These are phyloP conservation scores for Sebastes oblongus DNA, from an alignment of 2,797 vertebrate species.

Conservation along the genomic window DNA sequence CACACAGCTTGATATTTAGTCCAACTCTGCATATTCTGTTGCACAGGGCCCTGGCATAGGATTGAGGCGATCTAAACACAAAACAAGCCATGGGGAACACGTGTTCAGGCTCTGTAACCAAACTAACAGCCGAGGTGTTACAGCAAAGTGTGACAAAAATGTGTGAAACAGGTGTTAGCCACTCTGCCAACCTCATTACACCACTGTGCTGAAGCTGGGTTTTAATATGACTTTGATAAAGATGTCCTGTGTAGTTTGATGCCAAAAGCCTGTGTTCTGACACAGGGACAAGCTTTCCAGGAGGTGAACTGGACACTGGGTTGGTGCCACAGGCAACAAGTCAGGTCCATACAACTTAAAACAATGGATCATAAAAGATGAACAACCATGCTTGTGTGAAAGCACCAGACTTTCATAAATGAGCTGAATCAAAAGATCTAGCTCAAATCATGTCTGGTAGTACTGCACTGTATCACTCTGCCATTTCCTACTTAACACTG, in stretches of 20 bases:
- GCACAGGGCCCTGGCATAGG: background rate
- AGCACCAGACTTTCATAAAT: slow-evolving; percentile 8
- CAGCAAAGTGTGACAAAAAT: slow-evolving; percentile 10
- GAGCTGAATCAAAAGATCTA: background rate
- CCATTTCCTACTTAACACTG: slow-evolving; percentile 16
- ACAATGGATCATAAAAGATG: background rate
- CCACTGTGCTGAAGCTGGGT: background rate
- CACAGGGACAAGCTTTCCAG: background rate
- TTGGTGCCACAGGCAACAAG: background rate
- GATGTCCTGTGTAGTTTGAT: background rate
- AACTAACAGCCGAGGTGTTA: background rate
- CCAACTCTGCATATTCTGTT: background rate
- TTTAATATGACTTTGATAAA: slow-evolving; percentile 1
- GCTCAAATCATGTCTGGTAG: slow-evolving; percentile 12
- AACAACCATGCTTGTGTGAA: background rate
- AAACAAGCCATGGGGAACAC: background rate
- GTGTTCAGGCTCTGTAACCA: background rate
- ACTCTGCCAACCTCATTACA: background rate
- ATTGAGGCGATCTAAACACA: background rate
- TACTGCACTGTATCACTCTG: background rate
- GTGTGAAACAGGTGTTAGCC: slow-evolving; percentile 36
- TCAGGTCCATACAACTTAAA: background rate
- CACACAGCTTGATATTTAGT: background rate
- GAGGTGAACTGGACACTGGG: background rate
- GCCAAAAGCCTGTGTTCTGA: background rate